Conservation (phyloP, 2,888 invertebrate genomes). For the Pristionchus exspectatus region DNA sequence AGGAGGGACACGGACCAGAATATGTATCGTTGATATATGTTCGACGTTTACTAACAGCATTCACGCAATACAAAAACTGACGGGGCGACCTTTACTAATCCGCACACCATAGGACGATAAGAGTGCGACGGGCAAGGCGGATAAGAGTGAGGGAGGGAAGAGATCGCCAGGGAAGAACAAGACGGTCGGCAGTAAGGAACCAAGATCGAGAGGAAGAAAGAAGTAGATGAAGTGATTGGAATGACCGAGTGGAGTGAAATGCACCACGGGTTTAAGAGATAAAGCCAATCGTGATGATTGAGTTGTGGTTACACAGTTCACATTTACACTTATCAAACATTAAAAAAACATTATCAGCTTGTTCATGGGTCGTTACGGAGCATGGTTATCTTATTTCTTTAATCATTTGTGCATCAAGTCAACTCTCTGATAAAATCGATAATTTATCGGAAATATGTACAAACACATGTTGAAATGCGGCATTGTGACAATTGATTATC, state of each 20-base stretch:
- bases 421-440: not conserved
- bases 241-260: not conserved
- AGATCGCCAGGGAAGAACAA: not conserved
- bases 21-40: not conserved
- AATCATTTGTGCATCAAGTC: no score
- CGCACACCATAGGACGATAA: constrained; percentile 11
- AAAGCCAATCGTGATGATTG: constrained; percentile 37
- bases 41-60: not conserved
- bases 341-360: no score
- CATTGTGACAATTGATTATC: not conserved
- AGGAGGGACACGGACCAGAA: not conserved
- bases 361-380: no score
- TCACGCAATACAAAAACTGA: not conserved
- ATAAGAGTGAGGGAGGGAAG: not conserved
- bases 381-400: no score
- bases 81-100: not conserved
- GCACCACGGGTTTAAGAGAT: constrained; percentile 27
- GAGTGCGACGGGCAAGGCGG: not conserved
- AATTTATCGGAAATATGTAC: not conserved
- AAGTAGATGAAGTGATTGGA: not conserved
- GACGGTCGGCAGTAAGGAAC: not conserved
- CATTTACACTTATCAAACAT: no score
- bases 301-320: not conserved
- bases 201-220: not conserved
- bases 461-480: not conserved